phyloP scores from a whole-genome alignment of 1,140 invertebrate species.

The Cotesia vestalis region DNA sequence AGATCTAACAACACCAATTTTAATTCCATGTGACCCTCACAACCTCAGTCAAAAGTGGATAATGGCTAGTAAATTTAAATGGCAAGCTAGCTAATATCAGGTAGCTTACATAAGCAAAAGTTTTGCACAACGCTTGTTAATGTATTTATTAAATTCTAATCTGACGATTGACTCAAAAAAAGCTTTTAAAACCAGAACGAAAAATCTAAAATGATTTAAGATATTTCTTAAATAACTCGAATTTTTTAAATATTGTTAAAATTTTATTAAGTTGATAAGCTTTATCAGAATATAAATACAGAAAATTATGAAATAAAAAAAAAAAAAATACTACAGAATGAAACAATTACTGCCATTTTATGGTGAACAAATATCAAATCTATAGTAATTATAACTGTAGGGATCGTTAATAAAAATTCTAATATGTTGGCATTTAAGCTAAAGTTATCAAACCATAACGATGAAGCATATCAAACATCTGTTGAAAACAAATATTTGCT shows the following conservation, averaged over 20 bases:
- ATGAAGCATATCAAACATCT: conserved; percentile 64
- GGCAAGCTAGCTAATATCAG: conserved; percentile 78
- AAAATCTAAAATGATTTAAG: conserved; percentile 5
- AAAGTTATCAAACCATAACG: conserved; percentile 36
- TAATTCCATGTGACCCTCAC: conserved; percentile 78
- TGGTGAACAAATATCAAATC: conserved; percentile 47
- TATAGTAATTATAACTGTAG: not conserved
- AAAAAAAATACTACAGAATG: conserved; percentile 37
- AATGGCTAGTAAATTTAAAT: conserved; percentile 95
- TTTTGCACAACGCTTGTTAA: conserved; percentile 56
- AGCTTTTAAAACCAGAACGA: conserved; percentile 26
- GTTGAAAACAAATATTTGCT: conserved; percentile 53
- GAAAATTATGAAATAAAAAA: conserved; percentile 41
- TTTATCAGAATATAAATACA: conserved; percentile 2
- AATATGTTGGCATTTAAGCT: not conserved
- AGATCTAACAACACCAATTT: conserved; percentile 73
- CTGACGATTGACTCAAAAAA: conserved; percentile 39
- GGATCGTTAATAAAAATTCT: not conserved
- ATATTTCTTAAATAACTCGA: not conserved
- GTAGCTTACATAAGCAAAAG: conserved; percentile 40
- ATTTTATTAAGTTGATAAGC: conserved; percentile 28
- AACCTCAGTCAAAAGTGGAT: conserved; percentile 88
- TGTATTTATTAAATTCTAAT: conserved; percentile 55
- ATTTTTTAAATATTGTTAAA: not conserved
- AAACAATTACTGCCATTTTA: conserved; percentile 56